Evolutionary conservation across 2,888 invertebrate genomes (phyloP), one percentile per base, ranked within the genome.

Genomic region (Papilio demoleus): DNA sequence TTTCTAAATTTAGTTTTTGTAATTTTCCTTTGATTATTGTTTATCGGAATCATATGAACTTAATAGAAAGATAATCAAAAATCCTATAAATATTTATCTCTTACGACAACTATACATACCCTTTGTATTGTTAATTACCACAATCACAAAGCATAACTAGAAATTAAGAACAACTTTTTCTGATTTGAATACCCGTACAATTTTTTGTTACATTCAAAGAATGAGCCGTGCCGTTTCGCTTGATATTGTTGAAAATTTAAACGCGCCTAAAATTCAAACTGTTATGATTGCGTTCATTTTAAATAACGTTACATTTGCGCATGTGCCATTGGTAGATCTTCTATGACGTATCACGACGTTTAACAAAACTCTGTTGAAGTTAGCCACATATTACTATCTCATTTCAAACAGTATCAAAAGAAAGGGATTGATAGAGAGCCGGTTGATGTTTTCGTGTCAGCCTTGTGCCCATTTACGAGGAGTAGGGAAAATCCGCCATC

Each of bases 401-500:
- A 80, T 82, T 90, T 84, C 78, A 76, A 74, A 72, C 77, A 71
- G 77, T 84, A 76, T 76, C 74, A 84, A 87, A 85, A 84, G 88
- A 91, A 88, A 89, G 86, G 81, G 90, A 89, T 83, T 85, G 87
- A 85, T 84, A 86, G 83, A 90, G 89, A 86, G 90, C 88, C 88
- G 87, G 90, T 90, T 91, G 89, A 92, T 92, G 91, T 92, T 92
- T 92, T 92, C 91, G 92, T 92, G 93, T 91, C 93, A 92, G 93
- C 93, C 91, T 93, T 93, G 93, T 92, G 86, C 92, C 89, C 92
- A 92, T 93, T 92, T 91, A 88, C 88, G 89, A 90, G 88, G 90
- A 88, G 91, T 92, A 90, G 89, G 90, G 92, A 92, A 92, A 90
- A 88, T 93, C 93, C 93, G 94, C 94, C 94, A 94, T 94, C 93